Evolutionary conservation across 2,113 vertebrate genomes (phyloP).

Genomic region (Misgurnus anguillicaudatus): DNA sequence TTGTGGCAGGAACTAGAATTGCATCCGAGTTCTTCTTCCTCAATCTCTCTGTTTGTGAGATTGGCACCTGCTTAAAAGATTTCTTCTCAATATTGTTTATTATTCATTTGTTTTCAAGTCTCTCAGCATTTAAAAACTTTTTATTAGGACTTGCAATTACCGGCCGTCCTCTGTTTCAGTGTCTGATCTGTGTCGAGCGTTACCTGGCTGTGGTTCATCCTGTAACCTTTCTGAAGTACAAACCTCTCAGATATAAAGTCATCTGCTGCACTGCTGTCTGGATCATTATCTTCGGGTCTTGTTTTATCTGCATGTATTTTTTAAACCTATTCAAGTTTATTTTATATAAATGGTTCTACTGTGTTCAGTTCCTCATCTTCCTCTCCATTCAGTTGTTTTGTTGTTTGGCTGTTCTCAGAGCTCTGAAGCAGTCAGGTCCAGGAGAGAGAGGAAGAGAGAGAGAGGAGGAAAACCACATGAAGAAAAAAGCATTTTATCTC

Average conservation of each 20-base stretch:
- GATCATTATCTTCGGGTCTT: not conserved
- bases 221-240: slow-evolving; percentile 9
- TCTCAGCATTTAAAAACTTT: not conserved
- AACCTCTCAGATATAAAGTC: slow-evolving; percentile 29
- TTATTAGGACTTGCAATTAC: not conserved
- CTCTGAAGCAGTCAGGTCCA: slow-evolving; percentile 27
- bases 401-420: not conserved
- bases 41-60: slow-evolving; percentile 6
- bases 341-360: not conserved
- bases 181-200: too few species aligned
- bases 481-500: not conserved
- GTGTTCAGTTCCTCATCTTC: not conserved
- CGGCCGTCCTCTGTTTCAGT: slow-evolving; percentile 3
- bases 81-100: not conserved
- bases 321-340: not conserved
- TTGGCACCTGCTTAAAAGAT: not conserved
- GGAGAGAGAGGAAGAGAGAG: slow-evolving; percentile 13
- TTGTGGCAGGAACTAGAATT: not conserved
- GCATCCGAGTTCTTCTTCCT: not conserved
- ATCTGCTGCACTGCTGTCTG: not conserved
- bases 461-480: slow-evolving; percentile 23
- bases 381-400: slow-evolving; percentile 20
- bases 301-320: not conserved
- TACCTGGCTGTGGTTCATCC: slow-evolving; percentile 1
- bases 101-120: not conserved